Evolutionary conservation across 2,888 invertebrate species (phyloP), one percentile per base, ranked within the genome.

Genomic region (Parochlus steinenii): DNA sequence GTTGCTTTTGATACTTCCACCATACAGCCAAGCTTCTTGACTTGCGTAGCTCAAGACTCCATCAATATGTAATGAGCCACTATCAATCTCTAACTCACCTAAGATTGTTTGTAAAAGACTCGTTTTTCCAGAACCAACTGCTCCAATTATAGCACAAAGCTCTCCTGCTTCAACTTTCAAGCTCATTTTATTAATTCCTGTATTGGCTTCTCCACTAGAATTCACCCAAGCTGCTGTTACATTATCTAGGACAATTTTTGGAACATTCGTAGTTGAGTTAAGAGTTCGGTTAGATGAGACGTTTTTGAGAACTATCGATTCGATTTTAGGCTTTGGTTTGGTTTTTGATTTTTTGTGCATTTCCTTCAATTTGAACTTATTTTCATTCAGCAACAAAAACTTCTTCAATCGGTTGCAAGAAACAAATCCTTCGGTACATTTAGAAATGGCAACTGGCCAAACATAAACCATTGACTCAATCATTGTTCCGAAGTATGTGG

Each of bases 1-100:
- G 55, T 97, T 97, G 49, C 93, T 89, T 7, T 85, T 66, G 0
- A 97, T 76, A 41, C 82, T 80, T 17, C 76, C 71, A 60, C 56
- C 69, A 46, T 79, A 79, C 6, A 80, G 60, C 87, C 89, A 90
- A 1, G 89, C 74, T 45, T 86, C 75, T 49, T 87, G 86, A 24
- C 79, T 69, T 1, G 80, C 75, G 48, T 87, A 90, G 17, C 74
- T 74, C 2, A 77, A 50, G 31, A 58, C 62, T 4, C 87, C 87
- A 16, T 61, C 58, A 0, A 76, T 62, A 12, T 61, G 53, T 11
- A 70, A 50, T 16, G 47, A 68, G 46, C 83, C 82, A n/a, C 51
- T 44, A 10, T 54, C 59, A 3, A 74, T 59, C 10, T 69, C 63
- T 1, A 81, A 56, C 51, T 85, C 85, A 5, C 74, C 69, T 5